Evolutionary conservation across 2,888 invertebrate species (phyloP).

Genomic region (Cyaniris semiargus): DNA sequence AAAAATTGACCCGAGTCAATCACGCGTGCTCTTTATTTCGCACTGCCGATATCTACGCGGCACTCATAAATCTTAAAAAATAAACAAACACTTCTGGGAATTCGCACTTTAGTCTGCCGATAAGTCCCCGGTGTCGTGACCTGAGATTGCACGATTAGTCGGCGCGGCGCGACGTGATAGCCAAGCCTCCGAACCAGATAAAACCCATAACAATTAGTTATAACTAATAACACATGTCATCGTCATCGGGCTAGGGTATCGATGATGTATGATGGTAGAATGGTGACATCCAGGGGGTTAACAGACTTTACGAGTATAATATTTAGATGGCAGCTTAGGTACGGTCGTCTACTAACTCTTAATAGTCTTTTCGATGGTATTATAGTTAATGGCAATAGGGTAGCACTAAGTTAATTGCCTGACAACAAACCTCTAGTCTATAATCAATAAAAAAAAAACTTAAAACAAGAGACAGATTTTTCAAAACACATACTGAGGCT

Average conservation of each 20-base stretch:
- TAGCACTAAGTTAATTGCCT: too few species aligned
- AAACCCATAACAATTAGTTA: conserved; percentile 15
- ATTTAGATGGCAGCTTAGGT: too few species aligned
- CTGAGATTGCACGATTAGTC: neutral
- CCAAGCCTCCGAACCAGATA: conserved; percentile 20
- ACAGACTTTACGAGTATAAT: too few species aligned
- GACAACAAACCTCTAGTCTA: too few species aligned
- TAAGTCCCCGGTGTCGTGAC: neutral
- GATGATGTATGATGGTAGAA: neutral
- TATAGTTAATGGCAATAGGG: too few species aligned
- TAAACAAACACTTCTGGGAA: neutral
- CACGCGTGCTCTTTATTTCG: neutral
- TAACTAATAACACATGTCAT: neutral
- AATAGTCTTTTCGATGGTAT: too few species aligned
- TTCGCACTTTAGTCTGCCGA: neutral
- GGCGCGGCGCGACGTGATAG: neutral
- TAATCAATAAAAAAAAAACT: too few species aligned
- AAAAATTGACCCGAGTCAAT: too few species aligned
- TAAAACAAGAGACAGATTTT: too few species aligned
- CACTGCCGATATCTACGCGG: neutral
- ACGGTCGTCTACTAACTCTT: too few species aligned
- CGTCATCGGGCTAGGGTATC: neutral
- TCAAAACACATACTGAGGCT: too few species aligned
- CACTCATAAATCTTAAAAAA: neutral
- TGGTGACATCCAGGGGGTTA: too few species aligned